Evolutionary conservation across 2,888 invertebrate species (phyloP).

Genomic region (Cerastis rubricosa): DNA sequence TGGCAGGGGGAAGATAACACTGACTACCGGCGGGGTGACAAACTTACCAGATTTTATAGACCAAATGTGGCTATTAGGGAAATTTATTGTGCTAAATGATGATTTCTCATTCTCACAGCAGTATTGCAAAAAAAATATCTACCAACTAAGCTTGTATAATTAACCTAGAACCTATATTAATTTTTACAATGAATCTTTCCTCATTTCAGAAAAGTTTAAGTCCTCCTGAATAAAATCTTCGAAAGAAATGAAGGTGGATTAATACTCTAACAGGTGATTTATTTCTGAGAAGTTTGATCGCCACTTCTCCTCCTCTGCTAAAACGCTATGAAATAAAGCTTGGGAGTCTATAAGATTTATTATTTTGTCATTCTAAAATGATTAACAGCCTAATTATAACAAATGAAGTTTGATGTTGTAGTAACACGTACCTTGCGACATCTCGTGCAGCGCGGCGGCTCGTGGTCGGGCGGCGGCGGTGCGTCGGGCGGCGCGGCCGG

Average conservation of each 20-base stretch:
- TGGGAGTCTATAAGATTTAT: background rate
- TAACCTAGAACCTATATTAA: background rate
- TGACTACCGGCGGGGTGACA: background rate
- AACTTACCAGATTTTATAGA: background rate
- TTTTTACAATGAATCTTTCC: background rate
- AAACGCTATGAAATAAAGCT: background rate
- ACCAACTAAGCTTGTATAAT: background rate
- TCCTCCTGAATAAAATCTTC: background rate
- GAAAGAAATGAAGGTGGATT: background rate
- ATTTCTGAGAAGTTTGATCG: background rate
- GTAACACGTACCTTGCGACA: conserved; percentile 78
- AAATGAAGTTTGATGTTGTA: background rate
- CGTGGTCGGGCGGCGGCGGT: conserved; percentile 76
- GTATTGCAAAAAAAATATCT: background rate
- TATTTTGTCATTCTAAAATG: background rate
- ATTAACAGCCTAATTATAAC: background rate
- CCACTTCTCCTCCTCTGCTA: background rate
- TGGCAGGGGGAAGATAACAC: conserved; percentile 45
- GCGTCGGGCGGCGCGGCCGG: conserved; percentile 68
- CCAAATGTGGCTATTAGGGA: background rate
- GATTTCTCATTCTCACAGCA: background rate
- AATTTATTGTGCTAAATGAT: background rate
- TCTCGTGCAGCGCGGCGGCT: conserved; percentile 78
- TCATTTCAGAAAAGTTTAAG: background rate
- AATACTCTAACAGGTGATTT: background rate